A percentile compares a stretch with the other conserved stretches of the same genome.
These are phyloP conservation scores for Apotomis capreana DNA, from an alignment of 2,888 invertebrate species.

Conservation along the genomic window DNA sequence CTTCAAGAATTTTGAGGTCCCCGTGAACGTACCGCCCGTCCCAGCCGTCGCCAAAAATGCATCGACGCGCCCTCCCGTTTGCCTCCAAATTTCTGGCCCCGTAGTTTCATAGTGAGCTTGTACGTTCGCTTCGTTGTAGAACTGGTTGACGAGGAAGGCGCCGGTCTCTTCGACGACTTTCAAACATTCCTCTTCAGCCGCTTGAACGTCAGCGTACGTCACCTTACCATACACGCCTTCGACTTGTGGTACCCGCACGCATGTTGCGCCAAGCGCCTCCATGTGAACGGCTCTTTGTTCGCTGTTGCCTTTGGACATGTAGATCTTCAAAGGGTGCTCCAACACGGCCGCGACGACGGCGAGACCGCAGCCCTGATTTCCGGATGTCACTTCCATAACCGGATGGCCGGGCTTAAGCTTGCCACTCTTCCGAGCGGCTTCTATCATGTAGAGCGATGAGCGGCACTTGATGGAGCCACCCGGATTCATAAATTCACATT, in stretches of 20 bases:
- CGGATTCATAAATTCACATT: conserved; percentile 80
- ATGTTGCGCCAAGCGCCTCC: conserved; percentile 76
- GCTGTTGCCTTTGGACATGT: conserved; percentile 78
- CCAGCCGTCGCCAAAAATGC: conserved; percentile 74
- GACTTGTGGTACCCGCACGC: conserved; percentile 72
- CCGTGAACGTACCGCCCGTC: conserved; percentile 73
- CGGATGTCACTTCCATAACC: conserved; percentile 74
- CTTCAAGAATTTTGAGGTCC: conserved; percentile 71
- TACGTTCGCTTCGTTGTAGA: conserved; percentile 66
- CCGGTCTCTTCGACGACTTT: conserved; percentile 63
- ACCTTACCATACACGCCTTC: conserved; percentile 77
- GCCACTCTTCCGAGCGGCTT: conserved; percentile 62
- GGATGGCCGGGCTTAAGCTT: conserved; percentile 65
- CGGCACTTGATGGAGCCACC: conserved; percentile 76
- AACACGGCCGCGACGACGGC: conserved; percentile 76
- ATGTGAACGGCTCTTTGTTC: conserved; percentile 74
- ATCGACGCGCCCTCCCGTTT: conserved; percentile 73
- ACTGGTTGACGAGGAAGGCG: conserved; percentile 74
- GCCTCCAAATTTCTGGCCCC: conserved; percentile 77
- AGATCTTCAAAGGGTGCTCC: conserved; percentile 70
- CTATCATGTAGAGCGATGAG: conserved; percentile 72
- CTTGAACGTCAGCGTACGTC: conserved; percentile 69
- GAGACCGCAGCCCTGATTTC: conserved; percentile 77
- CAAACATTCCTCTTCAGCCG: conserved; percentile 67
- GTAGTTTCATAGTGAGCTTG: conserved; percentile 71